Conservation (phyloP, 2,888 invertebrate species). For the Callosobruchus maculatus region DNA sequence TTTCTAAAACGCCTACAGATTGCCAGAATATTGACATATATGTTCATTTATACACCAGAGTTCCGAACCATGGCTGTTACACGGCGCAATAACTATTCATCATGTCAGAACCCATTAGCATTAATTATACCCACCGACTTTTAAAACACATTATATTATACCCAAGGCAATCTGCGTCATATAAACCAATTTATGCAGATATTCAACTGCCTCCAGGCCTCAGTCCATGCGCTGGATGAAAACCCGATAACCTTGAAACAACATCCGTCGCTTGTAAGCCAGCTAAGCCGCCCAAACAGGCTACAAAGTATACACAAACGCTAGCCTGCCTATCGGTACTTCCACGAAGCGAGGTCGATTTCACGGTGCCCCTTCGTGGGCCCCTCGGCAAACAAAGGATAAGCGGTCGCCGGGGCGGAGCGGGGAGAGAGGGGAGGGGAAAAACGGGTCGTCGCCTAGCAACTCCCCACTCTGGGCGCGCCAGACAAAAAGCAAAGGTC, state of each 20-base stretch:
- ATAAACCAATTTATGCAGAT: no score
- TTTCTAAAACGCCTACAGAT: no score
- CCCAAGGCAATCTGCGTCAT: no score
- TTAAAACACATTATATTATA: no score
- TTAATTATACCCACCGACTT: no score
- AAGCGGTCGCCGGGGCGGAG: not conserved
- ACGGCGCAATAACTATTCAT: no score
- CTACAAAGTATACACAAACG: not conserved
- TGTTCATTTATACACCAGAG: no score
- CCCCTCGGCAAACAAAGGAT: not conserved
- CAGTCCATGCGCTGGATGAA: not conserved
- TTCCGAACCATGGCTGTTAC: no score
- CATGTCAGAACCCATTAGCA: no score
- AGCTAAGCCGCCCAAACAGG: not conserved
- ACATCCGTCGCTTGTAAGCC: not conserved
- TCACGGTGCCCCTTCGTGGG: not conserved
- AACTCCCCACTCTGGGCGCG: not conserved
- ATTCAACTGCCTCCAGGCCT: no score
- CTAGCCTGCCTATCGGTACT: not conserved
- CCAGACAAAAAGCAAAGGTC: not conserved
- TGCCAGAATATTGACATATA: no score
- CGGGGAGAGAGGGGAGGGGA: not conserved
- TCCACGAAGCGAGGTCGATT: not conserved
- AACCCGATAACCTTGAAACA: not conserved
- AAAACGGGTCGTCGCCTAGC: not conserved